A percentile compares a stretch with the other conserved stretches of the same genome.
These are phyloP conservation scores for Anagrus nilaparvatae DNA, from an alignment of 1,140 invertebrate genomes.

Conservation along the genomic window DNA sequence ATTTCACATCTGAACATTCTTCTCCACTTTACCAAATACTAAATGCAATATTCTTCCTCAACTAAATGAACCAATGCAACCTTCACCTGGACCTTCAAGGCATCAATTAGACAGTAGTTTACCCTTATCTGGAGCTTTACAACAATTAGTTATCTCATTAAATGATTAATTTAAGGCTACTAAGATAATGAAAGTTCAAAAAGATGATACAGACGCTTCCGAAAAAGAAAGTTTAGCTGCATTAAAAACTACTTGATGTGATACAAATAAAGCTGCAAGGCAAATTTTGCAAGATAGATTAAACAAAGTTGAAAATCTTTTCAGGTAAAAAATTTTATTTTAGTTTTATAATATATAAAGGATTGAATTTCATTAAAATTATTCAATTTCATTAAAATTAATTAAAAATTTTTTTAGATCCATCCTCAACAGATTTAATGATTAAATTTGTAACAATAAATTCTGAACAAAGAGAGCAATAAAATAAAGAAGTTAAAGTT, in stretches of 20 bases:
- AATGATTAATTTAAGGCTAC: slow-evolving; percentile 35
- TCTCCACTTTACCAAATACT: too few species aligned
- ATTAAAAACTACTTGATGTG: slow-evolving; percentile 56
- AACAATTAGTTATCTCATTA: slow-evolving; percentile 39
- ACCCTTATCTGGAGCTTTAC: slow-evolving; percentile 32
- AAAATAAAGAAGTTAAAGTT: slow-evolving; percentile 39
- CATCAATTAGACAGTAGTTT: slow-evolving; percentile 30
- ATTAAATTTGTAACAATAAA: slow-evolving; percentile 74
- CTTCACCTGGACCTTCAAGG: slow-evolving; percentile 23
- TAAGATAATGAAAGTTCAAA: slow-evolving; percentile 41
- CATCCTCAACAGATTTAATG: slow-evolving; percentile 71
- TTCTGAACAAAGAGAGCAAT: too few species aligned
- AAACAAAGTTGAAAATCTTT: slow-evolving; percentile 45
- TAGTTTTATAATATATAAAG: too few species aligned
- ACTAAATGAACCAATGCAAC: slow-evolving; percentile 32
- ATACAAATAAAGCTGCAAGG: slow-evolving; percentile 54
- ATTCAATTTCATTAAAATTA: slow-evolving; percentile 2
- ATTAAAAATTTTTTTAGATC: slow-evolving; percentile 68
- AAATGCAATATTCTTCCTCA: slow-evolving; percentile 29
- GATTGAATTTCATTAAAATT: too few species aligned
- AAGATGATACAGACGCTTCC: slow-evolving; percentile 39
- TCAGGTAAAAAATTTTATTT: too few species aligned
- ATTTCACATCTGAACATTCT: too few species aligned
- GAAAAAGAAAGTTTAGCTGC: slow-evolving; percentile 50
- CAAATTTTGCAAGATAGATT: slow-evolving; percentile 65